Conservation (phyloP, 2,888 invertebrate genomes). For the Stratiomys singularior region DNA sequence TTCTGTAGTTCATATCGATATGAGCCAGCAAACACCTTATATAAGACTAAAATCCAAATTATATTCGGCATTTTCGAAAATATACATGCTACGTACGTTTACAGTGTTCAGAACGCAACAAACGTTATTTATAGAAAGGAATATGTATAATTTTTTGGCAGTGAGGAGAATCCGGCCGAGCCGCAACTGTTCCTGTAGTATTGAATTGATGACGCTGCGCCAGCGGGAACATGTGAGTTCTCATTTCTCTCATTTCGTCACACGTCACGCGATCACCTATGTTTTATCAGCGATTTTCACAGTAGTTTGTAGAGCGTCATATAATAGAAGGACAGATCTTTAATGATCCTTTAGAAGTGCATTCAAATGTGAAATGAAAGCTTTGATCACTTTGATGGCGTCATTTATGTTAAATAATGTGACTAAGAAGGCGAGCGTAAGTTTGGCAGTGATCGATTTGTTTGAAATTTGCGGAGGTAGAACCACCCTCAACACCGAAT, state of each 20-base stretch:
- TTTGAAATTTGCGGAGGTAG: too few relatives aligned
- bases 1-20: constrained; percentile 32
- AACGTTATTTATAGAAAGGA: constrained; percentile 44
- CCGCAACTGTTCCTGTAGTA: constrained; percentile 9
- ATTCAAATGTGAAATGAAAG: too few relatives aligned
- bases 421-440: too few relatives aligned
- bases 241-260: constrained; percentile 20
- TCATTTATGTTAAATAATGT: too few relatives aligned
- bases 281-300: too few relatives aligned
- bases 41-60: constrained; percentile 36
- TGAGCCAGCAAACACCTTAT: constrained; percentile 35
- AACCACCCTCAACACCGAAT: too few relatives aligned
- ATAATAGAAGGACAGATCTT: too few relatives aligned
- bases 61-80: constrained; percentile 39
- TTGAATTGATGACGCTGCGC: neutral
- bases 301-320: too few relatives aligned
- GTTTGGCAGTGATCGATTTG: too few relatives aligned
- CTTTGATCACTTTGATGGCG: too few relatives aligned
- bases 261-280: too few relatives aligned
- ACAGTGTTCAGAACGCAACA: constrained; percentile 32
- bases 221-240: neutral
- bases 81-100: constrained; percentile 25
- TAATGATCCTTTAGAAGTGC: too few relatives aligned
- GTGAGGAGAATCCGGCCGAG: constrained; percentile 29
- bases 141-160: constrained; percentile 42